A percentile compares a stretch with the other conserved stretches of the same genome.
Evolutionary conservation across 2,797 vertebrate species (phyloP).

Genomic region (Aratinga solstitialis): DNA sequence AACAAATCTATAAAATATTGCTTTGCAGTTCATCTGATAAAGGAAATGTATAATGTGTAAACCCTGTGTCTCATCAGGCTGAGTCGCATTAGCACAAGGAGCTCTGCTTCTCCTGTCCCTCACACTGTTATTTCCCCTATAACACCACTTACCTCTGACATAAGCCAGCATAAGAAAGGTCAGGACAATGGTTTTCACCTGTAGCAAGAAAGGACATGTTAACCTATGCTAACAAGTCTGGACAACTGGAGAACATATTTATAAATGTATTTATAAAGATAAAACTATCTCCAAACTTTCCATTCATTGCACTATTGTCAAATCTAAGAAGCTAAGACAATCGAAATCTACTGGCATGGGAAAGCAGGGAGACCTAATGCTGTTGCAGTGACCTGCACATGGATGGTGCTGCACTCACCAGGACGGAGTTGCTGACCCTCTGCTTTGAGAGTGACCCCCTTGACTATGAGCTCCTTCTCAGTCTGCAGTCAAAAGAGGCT

Average conservation of each 20-base stretch:
- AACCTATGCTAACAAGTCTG: not conserved
- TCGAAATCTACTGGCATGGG: not conserved
- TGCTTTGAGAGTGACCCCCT: not conserved
- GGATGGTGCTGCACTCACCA: not conserved
- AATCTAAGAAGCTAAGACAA: constrained; percentile 46
- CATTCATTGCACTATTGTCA: constrained; percentile 35
- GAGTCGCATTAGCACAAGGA: not conserved
- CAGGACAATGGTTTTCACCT: not conserved
- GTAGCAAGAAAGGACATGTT: not conserved
- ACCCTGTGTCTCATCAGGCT: constrained; percentile 3
- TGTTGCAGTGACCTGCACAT: not conserved
- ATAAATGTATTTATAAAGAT: constrained; percentile 26
- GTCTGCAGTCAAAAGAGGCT: not conserved
- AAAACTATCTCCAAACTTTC: not conserved
- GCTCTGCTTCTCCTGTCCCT: not conserved
- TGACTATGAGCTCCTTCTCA: not conserved
- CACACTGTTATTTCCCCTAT: not conserved
- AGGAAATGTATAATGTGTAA: constrained; percentile 10
- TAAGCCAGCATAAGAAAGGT: not conserved
- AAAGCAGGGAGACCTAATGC: not conserved
- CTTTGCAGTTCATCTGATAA: constrained; percentile 15
- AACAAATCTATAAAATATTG: constrained; percentile 2
- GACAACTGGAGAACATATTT: not conserved
- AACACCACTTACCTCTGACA: not conserved
- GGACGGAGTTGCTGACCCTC: not conserved